phyloP scores from a whole-genome alignment of 2,888 invertebrate genomes.

The Cryptops parisi region DNA sequence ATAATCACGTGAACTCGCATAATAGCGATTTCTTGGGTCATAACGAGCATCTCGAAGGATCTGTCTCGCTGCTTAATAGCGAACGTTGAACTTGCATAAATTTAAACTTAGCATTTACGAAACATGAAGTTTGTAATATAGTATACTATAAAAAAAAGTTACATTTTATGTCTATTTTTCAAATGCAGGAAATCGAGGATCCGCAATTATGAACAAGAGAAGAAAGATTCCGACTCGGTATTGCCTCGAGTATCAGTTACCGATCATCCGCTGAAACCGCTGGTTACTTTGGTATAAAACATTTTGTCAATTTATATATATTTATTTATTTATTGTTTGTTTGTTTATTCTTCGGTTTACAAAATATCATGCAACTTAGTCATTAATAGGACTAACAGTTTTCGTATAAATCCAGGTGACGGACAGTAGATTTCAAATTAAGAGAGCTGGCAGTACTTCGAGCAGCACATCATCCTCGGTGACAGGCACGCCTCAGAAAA shows the following conservation, averaged over 20 bases:
- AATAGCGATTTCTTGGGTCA: too few relatives aligned
- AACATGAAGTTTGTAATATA: too few relatives aligned
- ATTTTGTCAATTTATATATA: too few relatives aligned
- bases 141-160: neutral
- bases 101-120: too few relatives aligned
- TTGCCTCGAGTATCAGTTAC: conserved; percentile 22
- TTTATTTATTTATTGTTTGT: neutral
- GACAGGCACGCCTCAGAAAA: conserved; percentile 20
- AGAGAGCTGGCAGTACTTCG: conserved; percentile 17
- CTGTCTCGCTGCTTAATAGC: too few relatives aligned
- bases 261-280: conserved; percentile 30
- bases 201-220: conserved; percentile 27
- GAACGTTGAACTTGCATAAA: too few relatives aligned
- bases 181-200: conserved; percentile 19
- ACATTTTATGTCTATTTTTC: neutral
- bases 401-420: neutral
- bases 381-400: neutral
- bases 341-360: neutral
- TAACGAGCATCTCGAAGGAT: too few relatives aligned
- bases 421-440: neutral
- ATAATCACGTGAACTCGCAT: too few relatives aligned
- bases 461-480: conserved; percentile 21
- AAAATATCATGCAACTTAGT: neutral
- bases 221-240: conserved; percentile 19
- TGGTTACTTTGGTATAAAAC: conserved; percentile 27